Evolutionary conservation across 2,113 vertebrate species (phyloP).

Genomic region (Corvus hawaiiensis): DNA sequence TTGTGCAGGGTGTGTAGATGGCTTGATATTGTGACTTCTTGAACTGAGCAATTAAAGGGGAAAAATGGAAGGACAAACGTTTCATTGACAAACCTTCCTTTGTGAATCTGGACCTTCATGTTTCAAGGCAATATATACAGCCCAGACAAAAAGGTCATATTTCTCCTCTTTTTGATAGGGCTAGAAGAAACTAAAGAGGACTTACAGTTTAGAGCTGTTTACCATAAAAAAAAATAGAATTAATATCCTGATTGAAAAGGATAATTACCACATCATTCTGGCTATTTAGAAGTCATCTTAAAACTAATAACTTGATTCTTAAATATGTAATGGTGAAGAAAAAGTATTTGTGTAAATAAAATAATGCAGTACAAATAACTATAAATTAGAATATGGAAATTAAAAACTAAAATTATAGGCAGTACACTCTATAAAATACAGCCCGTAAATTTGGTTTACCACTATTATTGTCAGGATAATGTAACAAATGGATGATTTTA

Average conservation of each 20-base stretch:
- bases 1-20: neutral
- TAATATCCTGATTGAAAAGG: neutral
- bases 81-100: neutral
- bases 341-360: conserved; percentile 37
- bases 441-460: conserved; percentile 53
- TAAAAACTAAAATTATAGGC: conserved; percentile 34
- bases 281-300: conserved; percentile 12
- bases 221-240: neutral
- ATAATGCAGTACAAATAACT: conserved; percentile 32
- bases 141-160: neutral
- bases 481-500: conserved; percentile 56
- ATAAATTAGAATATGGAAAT: conserved; percentile 37
- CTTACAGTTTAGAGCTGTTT: neutral
- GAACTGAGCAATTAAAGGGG: neutral
- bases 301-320: neutral
- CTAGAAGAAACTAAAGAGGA: neutral
- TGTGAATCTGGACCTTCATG: neutral
- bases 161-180: neutral
- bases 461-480: conserved; percentile 48
- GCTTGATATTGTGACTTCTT: neutral
- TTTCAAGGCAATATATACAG: neutral
- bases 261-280: conserved; percentile 25
- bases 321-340: neutral
- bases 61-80: neutral
- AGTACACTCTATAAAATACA: conserved; percentile 47